Base-by-base conservation (phyloP, 2,888 invertebrate genomes). In the Lordiphosa fenestrarum region DNA sequence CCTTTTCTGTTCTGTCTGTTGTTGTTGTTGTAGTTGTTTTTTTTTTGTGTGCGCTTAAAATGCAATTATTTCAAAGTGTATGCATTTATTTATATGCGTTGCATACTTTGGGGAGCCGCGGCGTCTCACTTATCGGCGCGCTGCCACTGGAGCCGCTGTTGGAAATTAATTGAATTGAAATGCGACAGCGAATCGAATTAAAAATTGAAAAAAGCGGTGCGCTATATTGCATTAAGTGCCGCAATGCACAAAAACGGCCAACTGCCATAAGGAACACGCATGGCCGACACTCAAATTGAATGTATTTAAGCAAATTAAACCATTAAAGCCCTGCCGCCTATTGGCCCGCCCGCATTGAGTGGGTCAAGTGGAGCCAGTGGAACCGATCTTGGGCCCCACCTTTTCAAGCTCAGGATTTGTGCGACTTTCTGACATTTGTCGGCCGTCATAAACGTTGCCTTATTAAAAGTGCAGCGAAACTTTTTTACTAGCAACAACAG, bases 401-500 rank as follows among this genome's bases (percentile, higher is more conserved):
- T 30, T 30, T 30, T 7, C 1, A 15, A 15, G 15, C 1, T 3
- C 9, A 30, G 2, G 3, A 1, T 30, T 9, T 30, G 1, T 9
- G 30, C 30, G 76, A 76, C 84, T 76, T 76, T 70, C 53, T 82
- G 84, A 83, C 81, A 83, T 76, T 76, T 75, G 81, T 72, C 66
- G 56, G 12, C 12, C 76, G 58, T 56, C 75, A 71, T 78, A 74
- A 80, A 71, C 76, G 76, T 76, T 57, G 84, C 81, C 84, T 80
- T 76, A 76, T 76, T 76, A 83, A 76, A 70, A 76, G 81, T 76
- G 72, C 70, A 66, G 72, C 70, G 63, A 53, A 83, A 80, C 64
- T 83, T 66, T 66, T 60, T 54, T 60, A 66, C 60, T 66, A 60
- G 67, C 53, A 15, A 15, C 15, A 15, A 2, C 15, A 15, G 13